Percentiles rank a stretch among this genome's conserved stretches.
These are phyloP conservation scores for Lampris incognitus DNA, from an alignment of 2,113 vertebrate genomes.

Conservation along the genomic window DNA sequence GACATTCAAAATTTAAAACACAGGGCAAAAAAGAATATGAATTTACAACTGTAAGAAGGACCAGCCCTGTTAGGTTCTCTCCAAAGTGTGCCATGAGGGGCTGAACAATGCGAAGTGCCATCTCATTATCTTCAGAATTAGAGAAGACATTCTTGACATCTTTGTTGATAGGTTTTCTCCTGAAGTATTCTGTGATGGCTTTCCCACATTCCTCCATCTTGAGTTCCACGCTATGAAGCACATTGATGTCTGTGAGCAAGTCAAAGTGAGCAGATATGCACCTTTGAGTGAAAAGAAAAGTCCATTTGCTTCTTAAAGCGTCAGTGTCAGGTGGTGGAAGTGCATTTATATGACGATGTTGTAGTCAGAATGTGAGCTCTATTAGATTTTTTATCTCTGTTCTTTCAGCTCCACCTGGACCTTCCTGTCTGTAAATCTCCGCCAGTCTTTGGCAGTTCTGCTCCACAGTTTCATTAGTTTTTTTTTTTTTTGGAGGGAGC, in stretches of 20 bases:
- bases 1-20: neutral
- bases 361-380: neutral
- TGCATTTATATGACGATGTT: neutral
- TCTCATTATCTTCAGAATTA: neutral
- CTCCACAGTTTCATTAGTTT: conserved; percentile 1
- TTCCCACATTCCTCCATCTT: conserved; percentile 22
- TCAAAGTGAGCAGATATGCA: conserved; percentile 27
- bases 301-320: too few relatives aligned
- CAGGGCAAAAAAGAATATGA: conserved; percentile 6
- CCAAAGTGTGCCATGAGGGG: conserved; percentile 29
- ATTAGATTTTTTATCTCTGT: neutral
- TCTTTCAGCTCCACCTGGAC: neutral
- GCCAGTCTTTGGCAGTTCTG: neutral
- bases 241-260: conserved; percentile 19
- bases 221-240: neutral
- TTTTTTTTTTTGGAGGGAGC: neutral
- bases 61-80: conserved; percentile 15
- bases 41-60: conserved; percentile 21
- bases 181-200: conserved; percentile 6
- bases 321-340: conserved; percentile 1
- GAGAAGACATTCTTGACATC: conserved; percentile 9
- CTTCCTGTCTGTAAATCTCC: neutral
- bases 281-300: conserved; percentile 2
- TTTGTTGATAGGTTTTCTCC: neutral
- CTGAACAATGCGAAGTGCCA: neutral